These are phyloP conservation scores for Enteromius unitaeniatus DNA, from an alignment of 2,797 vertebrate genomes.

Conservation along the genomic window DNA sequence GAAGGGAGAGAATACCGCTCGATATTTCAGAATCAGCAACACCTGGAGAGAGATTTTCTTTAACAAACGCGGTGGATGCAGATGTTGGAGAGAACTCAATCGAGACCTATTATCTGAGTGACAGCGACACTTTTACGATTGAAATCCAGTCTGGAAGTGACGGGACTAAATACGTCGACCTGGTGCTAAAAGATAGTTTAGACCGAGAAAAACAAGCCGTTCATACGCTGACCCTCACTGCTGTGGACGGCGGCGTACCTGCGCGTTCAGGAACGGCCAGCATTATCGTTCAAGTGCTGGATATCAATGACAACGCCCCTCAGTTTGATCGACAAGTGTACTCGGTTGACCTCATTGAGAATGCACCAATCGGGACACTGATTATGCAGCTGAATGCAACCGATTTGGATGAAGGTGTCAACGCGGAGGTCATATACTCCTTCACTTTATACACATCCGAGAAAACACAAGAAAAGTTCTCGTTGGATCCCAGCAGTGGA, in stretches of 20 bases:
- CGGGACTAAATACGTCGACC: conserved; percentile 81
- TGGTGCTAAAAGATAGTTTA: conserved; percentile 78
- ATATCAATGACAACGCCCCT: conserved; percentile 85
- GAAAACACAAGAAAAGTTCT: conserved; percentile 80
- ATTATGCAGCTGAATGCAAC: conserved; percentile 80
- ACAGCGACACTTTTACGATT: conserved; percentile 81
- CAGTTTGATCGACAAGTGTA: conserved; percentile 76
- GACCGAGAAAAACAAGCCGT: conserved; percentile 79
- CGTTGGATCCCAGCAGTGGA: conserved; percentile 78
- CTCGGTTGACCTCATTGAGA: conserved; percentile 75
- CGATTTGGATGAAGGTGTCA: conserved; percentile 78
- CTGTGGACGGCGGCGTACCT: conserved; percentile 80
- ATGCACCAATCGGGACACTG: conserved; percentile 71
- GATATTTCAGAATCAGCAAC: conserved; percentile 81
- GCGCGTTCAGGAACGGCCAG: conserved; percentile 80
- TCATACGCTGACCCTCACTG: conserved; percentile 79
- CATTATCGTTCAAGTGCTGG: conserved; percentile 80
- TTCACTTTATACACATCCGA: conserved; percentile 83
- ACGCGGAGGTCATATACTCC: conserved; percentile 73
- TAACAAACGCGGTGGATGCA: conserved; percentile 85
- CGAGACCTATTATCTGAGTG: conserved; percentile 82
- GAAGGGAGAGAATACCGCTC: conserved; percentile 79
- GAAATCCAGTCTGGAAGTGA: conserved; percentile 81
- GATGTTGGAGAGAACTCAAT: conserved; percentile 84
- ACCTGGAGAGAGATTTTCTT: conserved; percentile 82